Evolutionary conservation across 2,113 vertebrate genomes (phyloP).

Genomic region (Hypocryptadius cinnamomeus): DNA sequence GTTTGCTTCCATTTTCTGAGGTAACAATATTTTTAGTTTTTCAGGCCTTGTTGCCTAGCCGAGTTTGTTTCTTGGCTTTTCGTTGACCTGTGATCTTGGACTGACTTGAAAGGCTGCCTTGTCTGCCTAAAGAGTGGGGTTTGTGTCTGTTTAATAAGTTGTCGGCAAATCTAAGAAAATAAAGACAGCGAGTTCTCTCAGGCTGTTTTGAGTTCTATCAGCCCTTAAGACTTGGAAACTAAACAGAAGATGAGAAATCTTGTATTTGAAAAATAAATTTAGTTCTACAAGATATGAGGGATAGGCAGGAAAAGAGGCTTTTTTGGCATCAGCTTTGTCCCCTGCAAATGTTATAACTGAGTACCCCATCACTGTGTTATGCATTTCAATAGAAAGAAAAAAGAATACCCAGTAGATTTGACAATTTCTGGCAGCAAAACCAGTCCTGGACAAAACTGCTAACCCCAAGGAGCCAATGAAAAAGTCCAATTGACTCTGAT

Average conservation of each 20-base stretch:
- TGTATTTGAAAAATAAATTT: conserved; percentile 15
- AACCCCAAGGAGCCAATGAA: conserved; percentile 1
- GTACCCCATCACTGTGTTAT: not conserved
- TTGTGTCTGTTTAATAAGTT: conserved; percentile 44
- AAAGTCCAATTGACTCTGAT: conserved; percentile 18
- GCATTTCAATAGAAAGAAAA: conserved; percentile 14
- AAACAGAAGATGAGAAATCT: conserved; percentile 27
- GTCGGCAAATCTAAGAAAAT: conserved; percentile 13
- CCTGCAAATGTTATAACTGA: not conserved
- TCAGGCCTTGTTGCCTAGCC: not conserved
- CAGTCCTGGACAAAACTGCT: conserved; percentile 3
- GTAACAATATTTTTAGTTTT: conserved; percentile 11
- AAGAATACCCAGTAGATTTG: not conserved
- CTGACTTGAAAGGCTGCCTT: conserved; percentile 28
- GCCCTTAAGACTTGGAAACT: conserved; percentile 10
- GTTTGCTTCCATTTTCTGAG: not conserved
- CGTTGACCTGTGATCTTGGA: conserved; percentile 27
- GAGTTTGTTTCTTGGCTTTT: conserved; percentile 31
- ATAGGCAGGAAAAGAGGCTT: not conserved
- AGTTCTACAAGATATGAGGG: not conserved
- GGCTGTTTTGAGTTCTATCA: conserved; percentile 19
- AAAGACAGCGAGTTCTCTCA: not conserved
- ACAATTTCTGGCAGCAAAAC: conserved; percentile 18
- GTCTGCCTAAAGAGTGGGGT: not conserved
- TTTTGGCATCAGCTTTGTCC: not conserved